Percentiles rank a stretch among this genome's conserved stretches.
Conservation (phyloP, 1,140 invertebrate genomes). For the Cydia splendana region DNA sequence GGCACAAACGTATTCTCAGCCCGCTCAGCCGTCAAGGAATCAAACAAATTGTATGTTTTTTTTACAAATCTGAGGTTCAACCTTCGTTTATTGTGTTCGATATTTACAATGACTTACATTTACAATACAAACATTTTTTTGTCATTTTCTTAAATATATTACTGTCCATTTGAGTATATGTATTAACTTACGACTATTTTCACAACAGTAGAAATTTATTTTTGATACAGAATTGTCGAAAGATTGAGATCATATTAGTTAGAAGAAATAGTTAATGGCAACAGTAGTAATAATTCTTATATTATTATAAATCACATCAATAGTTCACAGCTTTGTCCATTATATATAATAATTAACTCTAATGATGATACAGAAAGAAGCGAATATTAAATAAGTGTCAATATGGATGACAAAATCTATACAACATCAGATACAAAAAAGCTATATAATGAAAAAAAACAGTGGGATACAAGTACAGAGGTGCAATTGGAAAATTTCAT, state of each 20-base stretch:
- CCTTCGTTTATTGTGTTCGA: slow-evolving; percentile 53
- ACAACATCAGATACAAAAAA: not conserved
- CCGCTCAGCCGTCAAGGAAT: not conserved
- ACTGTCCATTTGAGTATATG: slow-evolving; percentile 67
- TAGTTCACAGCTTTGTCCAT: slow-evolving; percentile 58
- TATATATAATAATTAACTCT: slow-evolving; percentile 33
- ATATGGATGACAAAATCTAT: not conserved
- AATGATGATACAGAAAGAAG: slow-evolving; percentile 40
- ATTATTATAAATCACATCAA: slow-evolving; percentile 47
- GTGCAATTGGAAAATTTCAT: no score
- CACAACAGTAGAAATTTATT: slow-evolving; percentile 40
- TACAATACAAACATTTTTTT: slow-evolving; percentile 64
- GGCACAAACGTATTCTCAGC: no score
- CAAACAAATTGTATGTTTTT: slow-evolving; percentile 3
- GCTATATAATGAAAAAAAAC: slow-evolving; percentile 22
- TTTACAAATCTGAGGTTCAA: slow-evolving; percentile 17
- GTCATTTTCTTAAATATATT: slow-evolving; percentile 65
- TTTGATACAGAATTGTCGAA: slow-evolving; percentile 36
- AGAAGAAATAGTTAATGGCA: slow-evolving; percentile 43
- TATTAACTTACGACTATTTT: slow-evolving; percentile 47
- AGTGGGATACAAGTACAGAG: not conserved
- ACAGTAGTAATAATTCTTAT: slow-evolving; percentile 44
- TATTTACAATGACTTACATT: slow-evolving; percentile 73
- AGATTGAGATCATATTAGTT: slow-evolving; percentile 48
- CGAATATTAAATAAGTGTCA: slow-evolving; percentile 35